Evolutionary conservation across 2,797 vertebrate species (phyloP).

Genomic region (Spheniscus humboldti): DNA sequence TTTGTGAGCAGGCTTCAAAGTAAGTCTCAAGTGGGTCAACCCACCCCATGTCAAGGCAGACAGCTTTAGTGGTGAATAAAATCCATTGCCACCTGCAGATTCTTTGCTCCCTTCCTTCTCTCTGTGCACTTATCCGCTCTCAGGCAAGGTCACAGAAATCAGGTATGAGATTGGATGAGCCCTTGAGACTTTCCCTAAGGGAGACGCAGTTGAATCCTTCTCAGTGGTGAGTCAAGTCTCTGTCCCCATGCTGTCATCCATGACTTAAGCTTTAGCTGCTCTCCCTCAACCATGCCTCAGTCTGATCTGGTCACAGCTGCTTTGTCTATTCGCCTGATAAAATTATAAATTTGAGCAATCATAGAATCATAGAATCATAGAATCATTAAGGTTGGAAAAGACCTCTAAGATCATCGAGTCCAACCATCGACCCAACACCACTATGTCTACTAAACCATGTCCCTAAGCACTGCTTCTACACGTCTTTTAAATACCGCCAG

Average conservation of each 20-base stretch:
- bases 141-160: not conserved
- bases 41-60: not conserved
- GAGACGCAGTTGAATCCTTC: not conserved
- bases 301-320: not conserved
- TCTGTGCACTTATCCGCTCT: accelerated
- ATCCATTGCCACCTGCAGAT: not conserved
- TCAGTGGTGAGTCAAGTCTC: not conserved
- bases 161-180: not conserved
- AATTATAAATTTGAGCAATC: not conserved
- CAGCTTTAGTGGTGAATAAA: not conserved
- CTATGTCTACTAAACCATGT: too few relatives aligned
- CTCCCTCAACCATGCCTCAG: not conserved
- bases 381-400: too few relatives aligned
- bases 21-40: not conserved
- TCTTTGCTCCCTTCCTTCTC: not conserved
- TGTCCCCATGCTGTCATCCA: not conserved
- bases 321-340: not conserved
- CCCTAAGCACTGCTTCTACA: too few relatives aligned
- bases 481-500: too few relatives aligned
- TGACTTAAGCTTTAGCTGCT: not conserved
- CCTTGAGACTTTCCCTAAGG: not conserved
- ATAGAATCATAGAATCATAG: too few relatives aligned
- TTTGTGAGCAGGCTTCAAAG: not conserved
- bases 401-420: too few relatives aligned
- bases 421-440: too few relatives aligned